Conservation (phyloP, 2,888 invertebrate genomes). For the Emesis furor region DNA sequence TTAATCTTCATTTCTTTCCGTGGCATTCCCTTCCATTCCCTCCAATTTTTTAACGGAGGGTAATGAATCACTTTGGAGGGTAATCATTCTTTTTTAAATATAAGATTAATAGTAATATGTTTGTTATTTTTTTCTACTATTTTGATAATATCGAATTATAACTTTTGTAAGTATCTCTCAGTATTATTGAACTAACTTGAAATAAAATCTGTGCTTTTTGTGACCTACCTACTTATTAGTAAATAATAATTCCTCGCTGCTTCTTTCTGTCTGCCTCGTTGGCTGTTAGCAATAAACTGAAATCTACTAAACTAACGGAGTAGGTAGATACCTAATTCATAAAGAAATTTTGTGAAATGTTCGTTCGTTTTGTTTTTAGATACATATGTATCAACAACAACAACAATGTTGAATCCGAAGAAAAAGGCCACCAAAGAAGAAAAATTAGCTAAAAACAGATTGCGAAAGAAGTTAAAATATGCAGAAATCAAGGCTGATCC, state of each 20-base stretch:
- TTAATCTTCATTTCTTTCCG: neutral
- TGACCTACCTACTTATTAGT: neutral
- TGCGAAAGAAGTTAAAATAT: neutral
- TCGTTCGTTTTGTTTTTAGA: slow-evolving; percentile 16
- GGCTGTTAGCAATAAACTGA: neutral
- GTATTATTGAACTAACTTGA: neutral
- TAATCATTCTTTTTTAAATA: neutral
- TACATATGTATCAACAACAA: neutral
- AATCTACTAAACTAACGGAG: too few relatives aligned
- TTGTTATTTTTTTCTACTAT: neutral
- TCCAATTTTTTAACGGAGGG: slow-evolving; percentile 11
- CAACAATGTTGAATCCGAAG: slow-evolving; percentile 2
- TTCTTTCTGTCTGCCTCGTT: neutral
- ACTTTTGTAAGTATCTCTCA: neutral
- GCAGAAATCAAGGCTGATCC: slow-evolving; percentile 18
- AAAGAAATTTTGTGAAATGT: slow-evolving; percentile 15
- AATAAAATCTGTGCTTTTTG: neutral
- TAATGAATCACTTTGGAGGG: neutral
- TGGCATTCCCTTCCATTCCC: slow-evolving; percentile 15
- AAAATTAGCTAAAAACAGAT: slow-evolving; percentile 11
- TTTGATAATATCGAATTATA: slow-evolving; percentile 9
- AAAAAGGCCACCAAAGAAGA: slow-evolving; percentile 15
- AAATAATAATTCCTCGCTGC: neutral
- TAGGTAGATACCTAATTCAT: neutral
- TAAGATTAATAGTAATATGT: neutral